Base-by-base conservation (phyloP, 23 tunicate genomes). In the Botrylloides violaceus region DNA sequence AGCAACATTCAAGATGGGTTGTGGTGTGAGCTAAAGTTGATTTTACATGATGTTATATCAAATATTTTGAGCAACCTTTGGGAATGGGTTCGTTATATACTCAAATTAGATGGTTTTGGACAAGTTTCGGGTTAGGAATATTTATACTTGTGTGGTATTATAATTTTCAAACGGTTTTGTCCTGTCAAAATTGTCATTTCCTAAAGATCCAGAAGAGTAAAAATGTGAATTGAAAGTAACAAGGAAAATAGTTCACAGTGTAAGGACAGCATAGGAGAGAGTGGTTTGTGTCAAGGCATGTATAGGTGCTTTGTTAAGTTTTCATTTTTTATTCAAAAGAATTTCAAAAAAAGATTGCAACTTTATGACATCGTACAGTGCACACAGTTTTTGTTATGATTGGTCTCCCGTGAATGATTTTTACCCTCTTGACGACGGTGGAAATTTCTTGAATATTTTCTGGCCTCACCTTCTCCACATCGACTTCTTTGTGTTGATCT, bases 381-480 rank as follows among this genome's bases (percentile, higher is more conserved):
- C 84, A 80, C 25, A 72, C 56, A 26, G 84, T 80, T 61, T 80
- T 80, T 23, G 84, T 80, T 5, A 75, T 55, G 37, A 80, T 59
- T n/a, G 77, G 72, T n/a, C 47, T 58, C 6, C 84, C 84, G 37
- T 43, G 57, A 20, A 80, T 49, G 48, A 80, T 58, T 59, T 59
- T 63, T 34, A 80, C 84, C 31, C 78, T 37, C 61, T 80, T 80
- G 57, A 80, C 84, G 29, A 36, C 84, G 5, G 84, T 80, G 19
- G 64, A 55, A 35, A 80, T 72, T 49, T 80, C 84, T 49, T 80
- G 71, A 35, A 80, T 75, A 26, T 75, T 34, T 32, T 71, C 79
- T 2, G 84, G 76, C 38, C 84, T 80, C 78, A 80, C 84, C 84
- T 80, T 72, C 29, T 80, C 84, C 30, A 80, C 77, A 20, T 80